Conservation (phyloP, 2,113 vertebrate genomes). For the Petrocephalus microphthalmus region DNA sequence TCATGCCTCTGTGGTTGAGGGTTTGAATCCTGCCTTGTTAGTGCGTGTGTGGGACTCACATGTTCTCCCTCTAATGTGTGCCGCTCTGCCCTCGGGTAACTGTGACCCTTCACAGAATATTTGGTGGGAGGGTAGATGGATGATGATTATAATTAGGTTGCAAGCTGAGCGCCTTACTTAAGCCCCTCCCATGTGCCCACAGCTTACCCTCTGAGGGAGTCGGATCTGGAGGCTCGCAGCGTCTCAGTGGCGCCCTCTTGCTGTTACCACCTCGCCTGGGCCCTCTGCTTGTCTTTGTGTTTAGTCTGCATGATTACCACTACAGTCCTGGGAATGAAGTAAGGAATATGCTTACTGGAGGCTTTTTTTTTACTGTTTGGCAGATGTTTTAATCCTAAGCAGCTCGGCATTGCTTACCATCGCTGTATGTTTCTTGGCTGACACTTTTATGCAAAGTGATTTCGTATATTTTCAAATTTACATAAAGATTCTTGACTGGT, state of each 20-base stretch:
- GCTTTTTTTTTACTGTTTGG: neutral
- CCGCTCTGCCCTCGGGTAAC: neutral
- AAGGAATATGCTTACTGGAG: constrained; percentile 12
- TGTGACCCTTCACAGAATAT: neutral
- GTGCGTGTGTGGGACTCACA: neutral
- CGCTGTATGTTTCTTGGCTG: neutral
- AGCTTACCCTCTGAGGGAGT: constrained; percentile 27
- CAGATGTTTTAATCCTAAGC: neutral
- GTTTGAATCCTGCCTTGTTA: neutral
- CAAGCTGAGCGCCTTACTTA: neutral
- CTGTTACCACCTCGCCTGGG: constrained; percentile 50
- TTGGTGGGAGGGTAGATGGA: neutral
- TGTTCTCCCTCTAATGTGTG: neutral
- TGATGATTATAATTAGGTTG: neutral
- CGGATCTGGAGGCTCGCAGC: neutral
- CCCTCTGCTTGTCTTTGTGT: constrained; percentile 48
- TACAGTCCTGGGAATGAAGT: constrained; percentile 62
- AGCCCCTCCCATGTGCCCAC: neutral
- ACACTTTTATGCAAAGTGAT: neutral
- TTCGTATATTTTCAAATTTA: neutral
- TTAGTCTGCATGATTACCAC: constrained; percentile 48
- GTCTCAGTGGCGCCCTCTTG: constrained; percentile 29
- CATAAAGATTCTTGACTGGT: neutral
- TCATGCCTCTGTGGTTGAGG: too few relatives aligned
- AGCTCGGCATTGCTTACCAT: neutral